Percentiles rank a stretch among this genome's conserved stretches.
Conservation (phyloP, 1,140 invertebrate species). For the Drosophila ficusphila region DNA sequence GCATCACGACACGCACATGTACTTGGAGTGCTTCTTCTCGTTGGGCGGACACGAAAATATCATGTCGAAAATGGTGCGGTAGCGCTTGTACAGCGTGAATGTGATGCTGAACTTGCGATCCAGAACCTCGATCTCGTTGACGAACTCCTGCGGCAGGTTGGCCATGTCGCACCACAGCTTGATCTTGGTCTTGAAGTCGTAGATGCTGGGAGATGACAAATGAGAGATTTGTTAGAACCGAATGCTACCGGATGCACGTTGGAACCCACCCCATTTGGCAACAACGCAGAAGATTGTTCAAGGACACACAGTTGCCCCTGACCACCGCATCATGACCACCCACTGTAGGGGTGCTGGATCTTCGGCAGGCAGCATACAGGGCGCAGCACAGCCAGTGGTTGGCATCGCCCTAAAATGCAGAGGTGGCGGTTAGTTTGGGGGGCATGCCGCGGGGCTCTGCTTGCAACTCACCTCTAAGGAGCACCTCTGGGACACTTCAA, state of each 20-base stretch:
- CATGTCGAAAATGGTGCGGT: constrained; percentile 93
- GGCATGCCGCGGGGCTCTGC: neutral
- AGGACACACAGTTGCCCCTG: constrained; percentile 96
- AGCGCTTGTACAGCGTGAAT: constrained; percentile 97
- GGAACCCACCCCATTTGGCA: constrained; percentile 92
- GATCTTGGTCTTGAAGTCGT: constrained; percentile 98
- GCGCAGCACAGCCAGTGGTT: constrained; percentile 98
- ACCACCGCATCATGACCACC: constrained; percentile 88
- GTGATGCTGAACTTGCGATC: constrained; percentile 98
- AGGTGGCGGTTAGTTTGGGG: neutral
- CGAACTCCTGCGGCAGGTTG: constrained; percentile 92
- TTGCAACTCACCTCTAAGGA: constrained; percentile 65
- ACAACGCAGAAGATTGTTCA: constrained; percentile 93
- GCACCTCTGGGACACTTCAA: constrained; percentile 59
- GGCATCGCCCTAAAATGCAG: constrained; percentile 91
- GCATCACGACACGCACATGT: constrained; percentile 83
- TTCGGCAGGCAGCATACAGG: constrained; percentile 95
- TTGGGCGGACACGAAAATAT: constrained; percentile 89
- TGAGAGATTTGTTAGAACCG: too few species aligned
- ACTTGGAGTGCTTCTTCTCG: constrained; percentile 90
- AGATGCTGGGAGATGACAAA: constrained; percentile 87
- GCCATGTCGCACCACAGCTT: constrained; percentile 98
- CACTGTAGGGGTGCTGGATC: constrained; percentile 92
- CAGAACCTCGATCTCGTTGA: constrained; percentile 92
- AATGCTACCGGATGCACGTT: too few species aligned